A percentile compares a stretch with the other conserved stretches of the same genome.
Evolutionary conservation across 1,140 invertebrate genomes (phyloP).

Genomic region (Nasonia giraulti): DNA sequence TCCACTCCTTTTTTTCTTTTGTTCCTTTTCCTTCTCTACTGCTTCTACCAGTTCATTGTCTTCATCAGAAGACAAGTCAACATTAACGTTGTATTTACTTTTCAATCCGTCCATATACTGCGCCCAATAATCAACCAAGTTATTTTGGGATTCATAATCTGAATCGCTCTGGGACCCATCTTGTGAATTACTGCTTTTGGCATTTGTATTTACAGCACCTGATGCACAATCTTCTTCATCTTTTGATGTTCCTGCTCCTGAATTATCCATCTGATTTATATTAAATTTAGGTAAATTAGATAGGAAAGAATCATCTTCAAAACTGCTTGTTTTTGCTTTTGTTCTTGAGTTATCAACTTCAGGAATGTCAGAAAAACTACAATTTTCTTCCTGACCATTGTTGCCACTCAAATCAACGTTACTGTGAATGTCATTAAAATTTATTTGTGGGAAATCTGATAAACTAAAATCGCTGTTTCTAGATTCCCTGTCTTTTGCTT

Average conservation of each 20-base stretch:
- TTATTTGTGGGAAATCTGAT: slow-evolving; percentile 10
- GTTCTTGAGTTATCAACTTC: neutral
- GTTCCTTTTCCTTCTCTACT: neutral
- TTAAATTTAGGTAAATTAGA: neutral
- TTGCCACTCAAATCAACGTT: neutral
- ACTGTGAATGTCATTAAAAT: neutral
- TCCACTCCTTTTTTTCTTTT: slow-evolving; percentile 2
- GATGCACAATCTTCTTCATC: slow-evolving; percentile 43
- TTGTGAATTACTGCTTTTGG: slow-evolving; percentile 32
- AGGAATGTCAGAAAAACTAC: too few relatives aligned
- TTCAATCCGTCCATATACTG: neutral
- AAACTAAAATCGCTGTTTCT: slow-evolving; percentile 30
- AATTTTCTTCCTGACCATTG: too few relatives aligned
- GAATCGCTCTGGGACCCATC: slow-evolving; percentile 17
- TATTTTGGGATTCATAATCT: slow-evolving; percentile 21
- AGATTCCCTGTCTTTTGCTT: too few relatives aligned
- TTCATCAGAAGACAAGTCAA: slow-evolving; percentile 29
- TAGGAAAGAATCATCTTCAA: neutral
- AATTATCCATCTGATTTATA: neutral
- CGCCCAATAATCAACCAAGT: neutral
- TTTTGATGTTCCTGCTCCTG: neutral
- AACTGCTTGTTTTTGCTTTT: neutral
- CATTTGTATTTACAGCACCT: slow-evolving; percentile 58
- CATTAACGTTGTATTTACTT: neutral
- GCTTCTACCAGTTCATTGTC: neutral